phyloP scores from a whole-genome alignment of 2,888 invertebrate species.

The Pterobdella sp. region DNA sequence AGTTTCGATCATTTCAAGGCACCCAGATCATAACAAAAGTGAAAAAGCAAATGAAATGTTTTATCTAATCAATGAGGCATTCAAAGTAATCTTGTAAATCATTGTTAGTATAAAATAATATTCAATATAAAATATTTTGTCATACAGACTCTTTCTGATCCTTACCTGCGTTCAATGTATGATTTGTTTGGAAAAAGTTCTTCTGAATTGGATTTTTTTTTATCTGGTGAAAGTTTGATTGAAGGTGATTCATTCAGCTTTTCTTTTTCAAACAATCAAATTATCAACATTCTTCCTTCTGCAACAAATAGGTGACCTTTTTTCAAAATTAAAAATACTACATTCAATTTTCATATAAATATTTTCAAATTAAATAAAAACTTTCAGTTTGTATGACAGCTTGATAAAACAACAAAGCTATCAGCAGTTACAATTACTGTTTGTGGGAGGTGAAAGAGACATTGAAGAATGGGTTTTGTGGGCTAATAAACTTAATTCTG shows the following conservation, averaged over 20 bases:
- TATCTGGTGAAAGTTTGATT: constrained; percentile 1
- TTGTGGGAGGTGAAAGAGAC: neutral
- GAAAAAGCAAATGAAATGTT: constrained; percentile 17
- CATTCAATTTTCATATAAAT: too few relatives aligned
- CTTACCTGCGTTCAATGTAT: constrained; percentile 15
- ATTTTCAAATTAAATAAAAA: too few relatives aligned
- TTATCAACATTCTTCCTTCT: neutral
- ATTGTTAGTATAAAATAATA: neutral
- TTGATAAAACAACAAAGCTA: neutral
- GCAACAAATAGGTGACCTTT: neutral
- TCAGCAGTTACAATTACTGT: neutral
- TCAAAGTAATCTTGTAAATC: constrained; percentile 5
- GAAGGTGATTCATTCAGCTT: constrained; percentile 18
- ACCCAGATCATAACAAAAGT: constrained; percentile 19
- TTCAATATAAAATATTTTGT: neutral
- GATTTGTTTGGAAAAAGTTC: constrained; percentile 20
- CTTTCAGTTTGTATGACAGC: neutral
- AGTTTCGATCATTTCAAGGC: constrained; percentile 8
- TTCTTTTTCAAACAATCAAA: neutral
- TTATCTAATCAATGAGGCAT: constrained; percentile 21
- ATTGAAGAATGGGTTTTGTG: neutral
- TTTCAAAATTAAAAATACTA: neutral
- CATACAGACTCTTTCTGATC: constrained; percentile 18
- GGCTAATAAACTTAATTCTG: neutral
- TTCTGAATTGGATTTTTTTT: constrained; percentile 21